phyloP scores from a whole-genome alignment of 2,113 vertebrate genomes.

The Catharus bicknelli region DNA sequence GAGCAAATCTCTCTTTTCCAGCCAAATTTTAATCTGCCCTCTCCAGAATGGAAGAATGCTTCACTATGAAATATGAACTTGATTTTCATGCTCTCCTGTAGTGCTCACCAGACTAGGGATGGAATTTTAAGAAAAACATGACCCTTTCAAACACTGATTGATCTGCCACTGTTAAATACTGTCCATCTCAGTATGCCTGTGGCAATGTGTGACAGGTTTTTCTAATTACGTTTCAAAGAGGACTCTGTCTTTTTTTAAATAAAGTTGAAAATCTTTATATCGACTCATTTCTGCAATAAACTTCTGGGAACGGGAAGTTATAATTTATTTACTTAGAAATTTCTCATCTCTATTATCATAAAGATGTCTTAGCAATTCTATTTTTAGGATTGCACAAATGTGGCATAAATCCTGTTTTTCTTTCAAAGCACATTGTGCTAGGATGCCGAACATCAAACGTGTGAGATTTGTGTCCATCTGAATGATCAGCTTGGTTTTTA shows the following conservation, averaged over 20 bases:
- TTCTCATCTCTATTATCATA: slow-evolving; percentile 41
- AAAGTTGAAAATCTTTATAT: slow-evolving; percentile 32
- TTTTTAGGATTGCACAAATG: slow-evolving; percentile 32
- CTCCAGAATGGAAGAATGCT: background rate
- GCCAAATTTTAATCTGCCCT: slow-evolving; percentile 6
- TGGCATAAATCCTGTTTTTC: slow-evolving; percentile 15
- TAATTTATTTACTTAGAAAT: slow-evolving; percentile 51
- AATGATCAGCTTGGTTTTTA: background rate
- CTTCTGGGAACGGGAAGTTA: background rate
- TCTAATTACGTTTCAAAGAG: background rate
- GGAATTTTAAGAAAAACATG: background rate
- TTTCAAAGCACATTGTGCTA: slow-evolving; percentile 29
- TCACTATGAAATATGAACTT: background rate
- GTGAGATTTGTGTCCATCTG: slow-evolving; percentile 8
- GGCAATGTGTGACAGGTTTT: background rate
- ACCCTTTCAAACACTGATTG: background rate
- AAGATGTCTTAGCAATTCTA: slow-evolving; percentile 35
- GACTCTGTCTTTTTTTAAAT: background rate
- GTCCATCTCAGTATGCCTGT: background rate
- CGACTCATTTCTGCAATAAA: slow-evolving; percentile 42
- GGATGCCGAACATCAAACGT: background rate
- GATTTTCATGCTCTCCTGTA: background rate
- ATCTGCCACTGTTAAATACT: background rate
- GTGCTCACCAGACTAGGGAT: background rate
- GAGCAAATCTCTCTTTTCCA: background rate